These are phyloP conservation scores for Danio aesculapii DNA, from an alignment of 2,797 vertebrate genomes.

Conservation along the genomic window DNA sequence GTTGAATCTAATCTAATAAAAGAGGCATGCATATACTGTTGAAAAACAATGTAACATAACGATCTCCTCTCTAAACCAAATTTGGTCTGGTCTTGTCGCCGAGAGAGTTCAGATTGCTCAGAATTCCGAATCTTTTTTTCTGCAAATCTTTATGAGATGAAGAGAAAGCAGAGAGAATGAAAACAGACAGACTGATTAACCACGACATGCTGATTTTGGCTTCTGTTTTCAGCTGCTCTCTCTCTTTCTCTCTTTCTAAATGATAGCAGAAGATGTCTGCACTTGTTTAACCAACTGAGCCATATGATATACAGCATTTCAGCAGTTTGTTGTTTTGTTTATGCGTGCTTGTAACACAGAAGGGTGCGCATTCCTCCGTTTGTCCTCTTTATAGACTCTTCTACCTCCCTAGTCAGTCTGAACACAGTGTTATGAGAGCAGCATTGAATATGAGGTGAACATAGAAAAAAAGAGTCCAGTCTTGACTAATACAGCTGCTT, in stretches of 20 bases:
- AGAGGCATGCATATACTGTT: background rate
- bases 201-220: constrained; percentile 54
- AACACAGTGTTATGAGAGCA: constrained; percentile 47
- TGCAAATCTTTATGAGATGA: constrained; percentile 37
- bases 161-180: constrained; percentile 19
- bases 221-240: constrained; percentile 56
- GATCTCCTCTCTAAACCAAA: constrained; percentile 4
- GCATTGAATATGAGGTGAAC: constrained; percentile 36
- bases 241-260: constrained; percentile 43
- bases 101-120: background rate
- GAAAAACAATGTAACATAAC: background rate
- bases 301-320: constrained; percentile 45
- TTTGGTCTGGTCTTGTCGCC: background rate
- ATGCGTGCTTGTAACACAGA: constrained; percentile 35
- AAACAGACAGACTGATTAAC: constrained; percentile 15
- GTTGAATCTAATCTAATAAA: too few relatives aligned
- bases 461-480: constrained; percentile 25
- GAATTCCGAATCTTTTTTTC: constrained; percentile 7
- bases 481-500: constrained; percentile 37
- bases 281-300: constrained; percentile 53
- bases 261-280: constrained; percentile 55
- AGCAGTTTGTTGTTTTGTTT: constrained; percentile 52
- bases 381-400: background rate
- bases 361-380: constrained; percentile 36
- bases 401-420: constrained; percentile 16